phyloP scores from a whole-genome alignment of 2,888 invertebrate species.

The Drosophila eohydei region DNA sequence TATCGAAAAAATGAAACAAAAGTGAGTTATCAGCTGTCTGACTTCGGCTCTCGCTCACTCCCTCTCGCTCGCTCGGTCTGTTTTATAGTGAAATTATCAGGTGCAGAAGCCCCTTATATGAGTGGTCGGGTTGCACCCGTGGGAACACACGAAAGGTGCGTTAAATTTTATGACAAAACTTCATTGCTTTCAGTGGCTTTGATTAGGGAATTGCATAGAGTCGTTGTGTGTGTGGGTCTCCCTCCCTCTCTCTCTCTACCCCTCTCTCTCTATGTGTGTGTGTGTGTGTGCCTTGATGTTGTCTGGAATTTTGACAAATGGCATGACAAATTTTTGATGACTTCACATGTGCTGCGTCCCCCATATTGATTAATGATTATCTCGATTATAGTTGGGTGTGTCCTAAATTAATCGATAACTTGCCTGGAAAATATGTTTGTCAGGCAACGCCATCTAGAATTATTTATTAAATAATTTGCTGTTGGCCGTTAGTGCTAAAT shows the following conservation, averaged over 20 bases:
- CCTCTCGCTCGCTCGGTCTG: slow-evolving; percentile 17
- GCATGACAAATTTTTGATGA: slow-evolving; percentile 36
- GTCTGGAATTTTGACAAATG: slow-evolving; percentile 63
- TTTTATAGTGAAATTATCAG: slow-evolving; percentile 62
- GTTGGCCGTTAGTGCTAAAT: no score
- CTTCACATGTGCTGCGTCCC: slow-evolving; percentile 12
- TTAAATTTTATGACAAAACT: slow-evolving; percentile 71
- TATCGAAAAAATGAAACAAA: slow-evolving; percentile 84
- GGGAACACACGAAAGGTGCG: slow-evolving; percentile 63
- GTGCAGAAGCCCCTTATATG: slow-evolving; percentile 50
- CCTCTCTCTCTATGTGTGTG: neutral
- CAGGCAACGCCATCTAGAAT: neutral
- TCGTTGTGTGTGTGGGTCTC: slow-evolving; percentile 8
- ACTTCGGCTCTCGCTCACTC: slow-evolving; percentile 2
- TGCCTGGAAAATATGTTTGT: neutral
- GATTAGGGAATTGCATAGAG: slow-evolving; percentile 58
- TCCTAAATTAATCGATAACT: slow-evolving; percentile 37
- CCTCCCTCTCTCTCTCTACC: neutral
- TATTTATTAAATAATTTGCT: neutral
- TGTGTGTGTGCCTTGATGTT: slow-evolving; percentile 25
- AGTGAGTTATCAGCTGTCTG: slow-evolving; percentile 82
- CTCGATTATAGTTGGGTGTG: slow-evolving; percentile 3
- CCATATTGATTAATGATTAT: slow-evolving; percentile 50
- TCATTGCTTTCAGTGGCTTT: slow-evolving; percentile 62
- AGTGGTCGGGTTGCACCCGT: slow-evolving; percentile 15